Evolutionary conservation across 1,140 invertebrate genomes (phyloP), one percentile per base, ranked within the genome.

Genomic region (Samia ricini): DNA sequence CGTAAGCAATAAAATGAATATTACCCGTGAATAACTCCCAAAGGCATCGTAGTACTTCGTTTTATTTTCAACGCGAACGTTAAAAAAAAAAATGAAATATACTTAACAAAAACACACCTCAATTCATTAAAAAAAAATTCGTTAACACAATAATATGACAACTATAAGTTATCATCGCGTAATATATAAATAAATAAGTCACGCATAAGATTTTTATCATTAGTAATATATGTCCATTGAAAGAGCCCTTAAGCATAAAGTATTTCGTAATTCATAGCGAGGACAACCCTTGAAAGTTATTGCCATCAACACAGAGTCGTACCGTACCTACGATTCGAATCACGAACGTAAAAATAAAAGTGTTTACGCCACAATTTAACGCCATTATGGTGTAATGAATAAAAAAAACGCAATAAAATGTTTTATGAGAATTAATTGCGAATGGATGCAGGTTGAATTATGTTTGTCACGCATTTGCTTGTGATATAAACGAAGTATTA

Each of bases 351-450:
- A 81, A n/a, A n/a, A 82, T 78, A 79, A 81, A 62, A 82, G 71
- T 69, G 71, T 72, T 85, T 83, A 76, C 74, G 70, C 62, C 61
- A 65, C 73, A 71, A 76, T 86, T 83, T 81, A 76, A 50, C 67
- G 63, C 73, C 71, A 75, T 85, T 80, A 83, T 69, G 69, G 66
- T 49, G 75, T 70, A 79, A 77, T 80, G 76, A 79, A 81, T 81
- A 75, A 76, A 77, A 72, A 59, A 69, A 63, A 60, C 71, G 64
- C 56, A 51, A 64, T 36, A 60, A 63, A 58, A 33, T 66, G 60
- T 36, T 72, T 60, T 71, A 72, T 61, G 69, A 67, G 68, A 60
- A 72, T 76, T 74, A 77, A 73, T 71, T 72, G 64, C 23, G 23
- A 48, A 49, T 58, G 19, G 33, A 55, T 15, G 33, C 33, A 1